Evolutionary conservation across 2,888 invertebrate genomes (phyloP).

Genomic region (Aplocera efformata): DNA sequence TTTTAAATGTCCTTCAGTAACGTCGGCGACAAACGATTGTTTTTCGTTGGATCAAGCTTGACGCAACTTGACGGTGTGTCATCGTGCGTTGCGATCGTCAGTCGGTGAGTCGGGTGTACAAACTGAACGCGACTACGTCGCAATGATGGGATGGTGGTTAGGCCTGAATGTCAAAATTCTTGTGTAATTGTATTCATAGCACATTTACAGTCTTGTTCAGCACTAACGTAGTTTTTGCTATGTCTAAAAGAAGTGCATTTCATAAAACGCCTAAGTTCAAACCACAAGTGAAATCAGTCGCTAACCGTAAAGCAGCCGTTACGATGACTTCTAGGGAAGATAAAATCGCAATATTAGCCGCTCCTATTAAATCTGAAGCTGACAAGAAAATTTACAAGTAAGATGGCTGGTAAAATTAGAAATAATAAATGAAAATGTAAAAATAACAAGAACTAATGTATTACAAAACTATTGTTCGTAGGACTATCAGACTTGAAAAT

Average conservation of each 20-base stretch:
- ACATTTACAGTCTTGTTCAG: slow-evolving; percentile 51
- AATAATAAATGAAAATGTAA: too few relatives aligned
- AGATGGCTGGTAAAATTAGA: slow-evolving; percentile 27
- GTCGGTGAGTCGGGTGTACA: too few relatives aligned
- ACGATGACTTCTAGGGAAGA: slow-evolving; percentile 50
- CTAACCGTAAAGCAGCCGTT: slow-evolving; percentile 41
- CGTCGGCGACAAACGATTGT: too few relatives aligned
- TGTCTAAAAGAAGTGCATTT: slow-evolving; percentile 67
- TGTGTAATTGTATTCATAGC: slow-evolving; percentile 68
- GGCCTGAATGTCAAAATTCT: slow-evolving; percentile 76
- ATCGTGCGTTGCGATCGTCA: too few relatives aligned
- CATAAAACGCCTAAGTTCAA: slow-evolving; percentile 63
- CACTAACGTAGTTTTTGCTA: slow-evolving; percentile 43
- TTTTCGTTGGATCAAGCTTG: too few relatives aligned
- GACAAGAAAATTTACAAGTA: slow-evolving; percentile 91
- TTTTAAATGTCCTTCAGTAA: too few relatives aligned
- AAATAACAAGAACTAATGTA: too few relatives aligned
- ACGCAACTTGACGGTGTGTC: too few relatives aligned
- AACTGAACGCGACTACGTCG: too few relatives aligned
- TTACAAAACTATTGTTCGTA: slow-evolving; percentile 24
- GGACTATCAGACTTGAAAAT: slow-evolving; percentile 78
- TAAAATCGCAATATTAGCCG: slow-evolving; percentile 68
- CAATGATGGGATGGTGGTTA: slow-evolving; percentile 32
- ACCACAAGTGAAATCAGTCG: slow-evolving; percentile 59
- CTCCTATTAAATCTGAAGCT: slow-evolving; percentile 86